These are phyloP conservation scores for Porites evermanni DNA, from an alignment of 92 coral and sea anemone species.

Conservation along the genomic window DNA sequence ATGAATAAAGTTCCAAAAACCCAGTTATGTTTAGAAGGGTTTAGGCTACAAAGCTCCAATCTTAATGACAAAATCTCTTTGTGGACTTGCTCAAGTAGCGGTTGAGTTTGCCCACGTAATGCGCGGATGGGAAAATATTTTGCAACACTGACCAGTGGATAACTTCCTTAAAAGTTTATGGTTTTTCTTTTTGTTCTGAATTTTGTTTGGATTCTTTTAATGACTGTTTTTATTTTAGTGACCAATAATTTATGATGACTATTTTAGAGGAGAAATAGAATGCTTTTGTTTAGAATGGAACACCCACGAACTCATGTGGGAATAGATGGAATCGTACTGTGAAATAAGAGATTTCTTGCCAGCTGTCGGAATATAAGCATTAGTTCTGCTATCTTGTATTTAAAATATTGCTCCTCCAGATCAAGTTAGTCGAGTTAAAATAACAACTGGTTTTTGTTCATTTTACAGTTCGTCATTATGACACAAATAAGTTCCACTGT, in stretches of 20 bases:
- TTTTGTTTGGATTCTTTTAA: neutral
- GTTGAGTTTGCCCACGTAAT: neutral
- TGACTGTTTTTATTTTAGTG: neutral
- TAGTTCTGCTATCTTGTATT: neutral
- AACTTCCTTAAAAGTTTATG: neutral
- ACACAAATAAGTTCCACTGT: neutral
- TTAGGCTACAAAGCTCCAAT: neutral
- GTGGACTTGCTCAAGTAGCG: neutral
- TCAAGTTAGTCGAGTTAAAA: neutral
- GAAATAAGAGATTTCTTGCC: neutral
- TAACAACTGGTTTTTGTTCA: neutral
- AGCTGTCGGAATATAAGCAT: neutral
- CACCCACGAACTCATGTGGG: slow-evolving; percentile 9
- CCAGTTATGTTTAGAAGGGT: neutral
- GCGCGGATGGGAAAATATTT: neutral
- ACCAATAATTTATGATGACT: neutral
- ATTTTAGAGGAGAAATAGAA: slow-evolving; percentile 4
- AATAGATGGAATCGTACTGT: neutral
- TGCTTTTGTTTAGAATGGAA: neutral
- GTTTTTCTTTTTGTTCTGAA: neutral
- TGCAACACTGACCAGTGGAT: neutral
- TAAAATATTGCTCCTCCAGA: neutral
- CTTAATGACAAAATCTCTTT: neutral
- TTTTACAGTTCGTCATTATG: neutral
- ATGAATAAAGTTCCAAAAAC: neutral